Conservation (phyloP, 2,888 invertebrate genomes). For the Sarcophaga caerulescens region DNA sequence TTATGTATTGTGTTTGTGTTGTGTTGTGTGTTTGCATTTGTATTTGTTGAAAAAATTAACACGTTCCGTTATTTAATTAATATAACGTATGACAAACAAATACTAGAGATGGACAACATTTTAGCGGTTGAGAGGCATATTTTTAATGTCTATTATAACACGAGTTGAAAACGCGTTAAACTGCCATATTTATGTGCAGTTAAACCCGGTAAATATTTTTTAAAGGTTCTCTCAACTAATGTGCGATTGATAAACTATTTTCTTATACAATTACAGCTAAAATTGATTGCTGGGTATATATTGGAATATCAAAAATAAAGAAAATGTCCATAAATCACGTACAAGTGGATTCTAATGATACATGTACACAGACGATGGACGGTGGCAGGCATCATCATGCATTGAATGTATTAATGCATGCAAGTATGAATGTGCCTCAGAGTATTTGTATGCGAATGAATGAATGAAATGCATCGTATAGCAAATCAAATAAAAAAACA, state of each 20-base stretch:
- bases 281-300: neutral
- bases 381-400: neutral
- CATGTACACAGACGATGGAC: slow-evolving; percentile 37
- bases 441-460: neutral
- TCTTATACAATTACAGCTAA: too few species aligned
- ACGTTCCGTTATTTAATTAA: slow-evolving; percentile 60
- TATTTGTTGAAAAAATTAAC: slow-evolving; percentile 53
- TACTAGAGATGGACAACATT: slow-evolving; percentile 66
- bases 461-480: slow-evolving; percentile 26
- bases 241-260: too few species aligned
- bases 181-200: neutral
- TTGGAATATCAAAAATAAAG: slow-evolving; percentile 14
- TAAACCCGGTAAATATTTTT: neutral
- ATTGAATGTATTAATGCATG: slow-evolving; percentile 16
- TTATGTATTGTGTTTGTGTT: slow-evolving; percentile 41
- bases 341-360: slow-evolving; percentile 77
- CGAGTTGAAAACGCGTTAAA: slow-evolving; percentile 28
- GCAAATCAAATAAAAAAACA: slow-evolving; percentile 22
- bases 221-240: neutral
- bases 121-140: slow-evolving; percentile 61
- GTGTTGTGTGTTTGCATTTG: slow-evolving; percentile 33
- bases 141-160: slow-evolving; percentile 26
- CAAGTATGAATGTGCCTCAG: too few species aligned
- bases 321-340: slow-evolving; percentile 75
- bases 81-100: slow-evolving; percentile 59